Conservation (phyloP, 2,113 vertebrate species). For the Protobothrops mucrosquamatus region DNA sequence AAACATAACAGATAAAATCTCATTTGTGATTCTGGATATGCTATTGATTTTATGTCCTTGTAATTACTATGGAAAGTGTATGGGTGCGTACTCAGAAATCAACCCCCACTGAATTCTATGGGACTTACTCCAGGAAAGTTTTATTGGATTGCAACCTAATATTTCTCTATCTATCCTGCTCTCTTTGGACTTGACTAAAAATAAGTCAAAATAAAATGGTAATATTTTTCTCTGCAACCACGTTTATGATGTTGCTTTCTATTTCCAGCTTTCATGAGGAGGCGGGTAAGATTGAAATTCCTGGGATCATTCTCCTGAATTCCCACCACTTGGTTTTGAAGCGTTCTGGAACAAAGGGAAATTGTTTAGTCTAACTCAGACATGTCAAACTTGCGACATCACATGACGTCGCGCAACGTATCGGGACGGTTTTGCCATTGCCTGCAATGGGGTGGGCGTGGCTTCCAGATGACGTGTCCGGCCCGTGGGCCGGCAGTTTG, state of each 20-base stretch:
- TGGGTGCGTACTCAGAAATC: not conserved
- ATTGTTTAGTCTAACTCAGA: too few species aligned
- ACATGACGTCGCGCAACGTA: too few species aligned
- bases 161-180: not conserved
- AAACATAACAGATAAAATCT: not conserved
- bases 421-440: too few species aligned
- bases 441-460: too few species aligned
- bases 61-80: not conserved
- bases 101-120: not conserved
- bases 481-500: too few species aligned
- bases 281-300: not conserved
- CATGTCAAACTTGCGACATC: too few species aligned
- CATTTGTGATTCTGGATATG: not conserved
- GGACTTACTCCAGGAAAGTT: not conserved
- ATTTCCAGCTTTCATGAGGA: not conserved
- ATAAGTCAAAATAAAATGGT: not conserved
- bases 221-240: not conserved
- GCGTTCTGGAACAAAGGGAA: too few species aligned
- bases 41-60: not conserved
- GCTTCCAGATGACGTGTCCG: too few species aligned
- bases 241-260: not conserved
- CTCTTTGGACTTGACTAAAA: not conserved
- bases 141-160: not conserved
- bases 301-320: not conserved
- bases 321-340: not conserved